phyloP scores from a whole-genome alignment of 1,140 invertebrate genomes.

The Bombus cullumanus region DNA sequence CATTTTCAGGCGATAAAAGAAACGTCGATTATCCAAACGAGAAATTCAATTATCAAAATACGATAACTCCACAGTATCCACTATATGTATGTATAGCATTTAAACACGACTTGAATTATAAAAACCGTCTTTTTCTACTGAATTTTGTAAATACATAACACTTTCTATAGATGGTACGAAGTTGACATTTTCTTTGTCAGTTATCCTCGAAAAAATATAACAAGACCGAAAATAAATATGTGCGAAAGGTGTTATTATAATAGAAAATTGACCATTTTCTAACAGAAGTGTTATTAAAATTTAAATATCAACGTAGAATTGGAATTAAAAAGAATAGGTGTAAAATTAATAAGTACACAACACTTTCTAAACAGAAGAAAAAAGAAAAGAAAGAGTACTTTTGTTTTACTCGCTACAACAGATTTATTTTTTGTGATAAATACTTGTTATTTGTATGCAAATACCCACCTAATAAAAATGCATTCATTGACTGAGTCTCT shows the following conservation, averaged over 20 bases:
- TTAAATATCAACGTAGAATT: not conserved
- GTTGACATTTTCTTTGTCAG: not conserved
- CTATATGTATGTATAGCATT: not conserved
- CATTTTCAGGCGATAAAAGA: not conserved
- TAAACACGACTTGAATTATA: not conserved
- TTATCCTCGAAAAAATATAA: not conserved
- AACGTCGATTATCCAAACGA: slow-evolving; percentile 49
- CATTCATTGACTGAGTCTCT: not conserved
- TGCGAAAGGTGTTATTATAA: not conserved
- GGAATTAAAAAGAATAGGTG: not conserved
- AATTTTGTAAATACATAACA: not conserved
- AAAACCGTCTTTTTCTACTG: not conserved
- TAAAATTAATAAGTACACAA: not conserved
- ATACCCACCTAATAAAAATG: not conserved
- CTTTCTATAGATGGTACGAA: not conserved
- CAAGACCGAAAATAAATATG: not conserved
- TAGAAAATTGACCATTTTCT: not conserved
- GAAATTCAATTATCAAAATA: not conserved
- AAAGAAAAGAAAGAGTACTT: not conserved
- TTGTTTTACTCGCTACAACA: slow-evolving; percentile 6
- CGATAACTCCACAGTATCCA: not conserved
- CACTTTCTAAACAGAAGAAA: not conserved
- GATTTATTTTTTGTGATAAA: slow-evolving; percentile 20
- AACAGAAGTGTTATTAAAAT: not conserved
- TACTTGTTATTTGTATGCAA: slow-evolving; percentile 6